Evolutionary conservation across 2,888 invertebrate genomes (phyloP), one percentile per base, ranked within the genome.

Genomic region (Steinernema carpocapsae): DNA sequence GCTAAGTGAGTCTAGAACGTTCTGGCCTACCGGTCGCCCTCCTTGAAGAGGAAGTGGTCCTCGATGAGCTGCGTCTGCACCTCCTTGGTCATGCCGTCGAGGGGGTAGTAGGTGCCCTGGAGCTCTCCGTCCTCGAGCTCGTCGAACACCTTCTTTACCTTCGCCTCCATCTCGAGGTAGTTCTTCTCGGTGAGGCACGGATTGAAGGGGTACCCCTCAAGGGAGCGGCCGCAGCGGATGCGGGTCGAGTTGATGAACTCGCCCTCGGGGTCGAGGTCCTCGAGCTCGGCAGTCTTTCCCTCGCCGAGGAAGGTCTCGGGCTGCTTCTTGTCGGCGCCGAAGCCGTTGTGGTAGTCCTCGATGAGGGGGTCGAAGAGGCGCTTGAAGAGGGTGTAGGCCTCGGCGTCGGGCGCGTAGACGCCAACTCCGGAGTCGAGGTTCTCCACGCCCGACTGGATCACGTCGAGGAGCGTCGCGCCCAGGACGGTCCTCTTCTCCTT

Each of bases 401-500:
- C 96, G 79, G 95, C 94, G 89, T 97, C 97, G 77, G 96, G 95
- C 76, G 97, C 97, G 88, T 97, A 97, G 90, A 97, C 93, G 88
- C 96, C 96, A 78, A 95, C 93, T 86, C 95, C 94, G 81, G 95
- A 94, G 90, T 97, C 96, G 89, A 93, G 92, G 90, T 97, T 96
- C 90, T 94, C 94, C 88, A 94, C 91, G 93, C 95, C 97, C 85
- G 96, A 96, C n/a, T n/a, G n/a, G n/a, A n/a, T n/a, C n/a, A n/a
- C n/a, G n/a, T n/a, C n/a, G n/a, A n/a, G n/a, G n/a, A n/a, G n/a
- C n/a, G n/a, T n/a, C n/a, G n/a, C n/a, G n/a, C n/a, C n/a, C n/a
- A n/a, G n/a, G n/a, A n/a, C n/a, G n/a, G n/a, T n/a, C n/a, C n/a
- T n/a, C n/a, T n/a, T n/a, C n/a, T n/a, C n/a, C n/a, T n/a, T n/a